A percentile compares a stretch with the other conserved stretches of the same genome.
These are phyloP conservation scores for Epirrhoe alternata DNA, from an alignment of 2,888 invertebrate species.

Conservation along the genomic window DNA sequence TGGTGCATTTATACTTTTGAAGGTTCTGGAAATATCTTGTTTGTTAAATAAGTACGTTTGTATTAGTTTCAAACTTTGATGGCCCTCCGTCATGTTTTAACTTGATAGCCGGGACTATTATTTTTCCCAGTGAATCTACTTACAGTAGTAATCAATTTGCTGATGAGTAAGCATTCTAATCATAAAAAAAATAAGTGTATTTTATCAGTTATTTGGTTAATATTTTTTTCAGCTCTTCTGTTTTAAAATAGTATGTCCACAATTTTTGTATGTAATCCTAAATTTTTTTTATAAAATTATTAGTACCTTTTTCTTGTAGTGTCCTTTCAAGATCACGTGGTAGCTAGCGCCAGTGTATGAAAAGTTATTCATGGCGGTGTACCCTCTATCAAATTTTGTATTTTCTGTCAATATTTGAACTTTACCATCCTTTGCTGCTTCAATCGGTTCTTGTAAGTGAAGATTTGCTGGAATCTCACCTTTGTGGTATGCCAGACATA, in stretches of 20 bases:
- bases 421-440: constrained; percentile 48
- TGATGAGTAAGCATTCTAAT: too few relatives aligned
- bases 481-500: constrained; percentile 56
- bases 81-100: too few relatives aligned
- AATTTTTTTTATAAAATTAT: too few relatives aligned
- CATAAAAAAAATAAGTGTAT: too few relatives aligned
- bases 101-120: too few relatives aligned
- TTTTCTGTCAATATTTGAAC: constrained; percentile 52
- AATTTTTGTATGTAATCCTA: too few relatives aligned
- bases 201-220: too few relatives aligned
- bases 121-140: too few relatives aligned
- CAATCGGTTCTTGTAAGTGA: constrained; percentile 50
- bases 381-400: constrained; percentile 48
- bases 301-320: constrained; percentile 62
- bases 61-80: too few relatives aligned
- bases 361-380: constrained; percentile 60
- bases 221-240: too few relatives aligned
- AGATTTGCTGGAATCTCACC: constrained; percentile 57
- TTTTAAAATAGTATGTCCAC: too few relatives aligned
- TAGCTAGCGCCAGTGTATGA: constrained; percentile 59
- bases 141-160: too few relatives aligned
- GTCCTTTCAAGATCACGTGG: constrained; percentile 63
- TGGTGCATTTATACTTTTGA: constrained; percentile 53
- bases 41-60: not conserved
- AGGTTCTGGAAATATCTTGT: constrained; percentile 48